These are phyloP conservation scores for Trematomus bernacchii DNA, from an alignment of 2,797 vertebrate genomes.

Conservation along the genomic window DNA sequence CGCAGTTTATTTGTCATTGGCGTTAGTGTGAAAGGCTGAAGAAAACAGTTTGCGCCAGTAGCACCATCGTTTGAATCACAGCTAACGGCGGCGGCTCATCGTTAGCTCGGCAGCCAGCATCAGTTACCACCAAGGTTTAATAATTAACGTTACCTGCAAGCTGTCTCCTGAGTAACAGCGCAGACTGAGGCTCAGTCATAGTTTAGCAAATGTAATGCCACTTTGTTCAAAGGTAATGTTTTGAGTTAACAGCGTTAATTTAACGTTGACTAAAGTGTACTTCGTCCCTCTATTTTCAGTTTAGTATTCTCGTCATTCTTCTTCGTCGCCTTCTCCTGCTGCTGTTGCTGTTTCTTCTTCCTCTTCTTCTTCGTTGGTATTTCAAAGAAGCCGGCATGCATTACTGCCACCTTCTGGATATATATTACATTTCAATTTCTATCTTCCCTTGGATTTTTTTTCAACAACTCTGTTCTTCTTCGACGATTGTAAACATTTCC, in stretches of 20 bases:
- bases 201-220: conserved; percentile 50
- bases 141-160: conserved; percentile 91
- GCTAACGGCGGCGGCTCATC: conserved; percentile 51
- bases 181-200: conserved; percentile 98
- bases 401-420: conserved; percentile 45
- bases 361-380: conserved; percentile 51
- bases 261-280: conserved; percentile 47
- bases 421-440: background rate
- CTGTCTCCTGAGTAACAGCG: conserved; percentile 96
- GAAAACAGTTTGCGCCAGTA: conserved; percentile 65
- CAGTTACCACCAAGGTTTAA: conserved; percentile 47
- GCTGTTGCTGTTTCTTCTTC: background rate
- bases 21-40: conserved; percentile 45
- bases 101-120: conserved; percentile 58
- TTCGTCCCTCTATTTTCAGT: conserved; percentile 75
- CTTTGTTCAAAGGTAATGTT: conserved; percentile 53
- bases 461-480: background rate
- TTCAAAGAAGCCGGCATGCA: background rate
- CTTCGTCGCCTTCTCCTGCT: conserved; percentile 22
- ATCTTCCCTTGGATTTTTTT: background rate
- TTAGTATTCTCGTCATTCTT: conserved; percentile 74
- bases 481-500: too few relatives aligned
- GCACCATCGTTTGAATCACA: conserved; percentile 59
- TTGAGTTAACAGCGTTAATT: conserved; percentile 59
- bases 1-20: conserved; percentile 15